Percentiles rank a stretch among this genome's conserved stretches.
Evolutionary conservation across 2,113 vertebrate species (phyloP).

Genomic region (Martes martes): DNA sequence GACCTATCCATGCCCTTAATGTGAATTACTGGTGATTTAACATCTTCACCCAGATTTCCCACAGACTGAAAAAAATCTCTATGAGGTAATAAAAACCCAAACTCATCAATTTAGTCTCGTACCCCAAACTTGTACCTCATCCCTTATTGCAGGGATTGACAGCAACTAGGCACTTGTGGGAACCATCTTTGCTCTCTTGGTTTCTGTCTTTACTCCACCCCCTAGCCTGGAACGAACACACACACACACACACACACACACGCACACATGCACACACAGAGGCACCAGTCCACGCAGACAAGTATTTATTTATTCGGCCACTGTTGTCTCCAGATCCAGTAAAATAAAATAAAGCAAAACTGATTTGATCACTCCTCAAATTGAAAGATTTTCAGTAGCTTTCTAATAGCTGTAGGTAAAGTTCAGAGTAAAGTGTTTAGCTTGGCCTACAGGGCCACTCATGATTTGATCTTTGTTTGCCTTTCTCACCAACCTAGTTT

Average conservation of each 20-base stretch:
- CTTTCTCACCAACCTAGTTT: background rate
- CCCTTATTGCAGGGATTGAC: background rate
- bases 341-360: constrained; percentile 3
- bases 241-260: background rate
- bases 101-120: background rate
- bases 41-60: background rate
- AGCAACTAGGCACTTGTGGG: background rate
- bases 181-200: background rate
- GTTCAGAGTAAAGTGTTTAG: background rate
- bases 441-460: background rate
- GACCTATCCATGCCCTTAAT: background rate
- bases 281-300: background rate
- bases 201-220: background rate
- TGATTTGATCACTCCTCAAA: background rate
- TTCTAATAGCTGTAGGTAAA: background rate
- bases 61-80: background rate
- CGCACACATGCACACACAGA: background rate
- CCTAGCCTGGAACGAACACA: background rate
- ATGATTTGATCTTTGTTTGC: background rate
- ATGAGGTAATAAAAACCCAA: background rate
- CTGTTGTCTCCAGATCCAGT: background rate
- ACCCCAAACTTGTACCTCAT: background rate
- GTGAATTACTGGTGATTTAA: background rate
- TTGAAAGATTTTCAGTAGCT: background rate
- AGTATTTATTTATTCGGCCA: background rate